Base-by-base conservation (phyloP, 2,888 invertebrate species). In the Lissonota sp. region DNA sequence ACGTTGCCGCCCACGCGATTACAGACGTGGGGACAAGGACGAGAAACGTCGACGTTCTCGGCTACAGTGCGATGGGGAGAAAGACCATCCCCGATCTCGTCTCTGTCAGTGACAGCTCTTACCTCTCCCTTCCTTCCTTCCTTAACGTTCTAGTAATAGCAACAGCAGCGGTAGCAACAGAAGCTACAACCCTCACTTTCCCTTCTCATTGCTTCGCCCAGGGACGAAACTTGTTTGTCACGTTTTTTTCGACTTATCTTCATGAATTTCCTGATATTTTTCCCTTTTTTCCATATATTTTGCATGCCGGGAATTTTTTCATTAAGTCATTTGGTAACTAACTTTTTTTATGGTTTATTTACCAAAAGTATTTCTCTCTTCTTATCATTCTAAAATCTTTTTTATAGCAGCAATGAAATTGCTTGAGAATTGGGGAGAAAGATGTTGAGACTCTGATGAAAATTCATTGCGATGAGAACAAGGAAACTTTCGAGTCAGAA, bases 1-100 rank as follows among this genome's bases (percentile, higher is more conserved):
- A 90, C 91, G 91, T 90, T 88, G 90, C 91, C 90, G 91, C 92
- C 92, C 91, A 90, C 90, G 90, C 92, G 92, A 92, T 92, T 92
- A 92, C 90, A 91, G 91, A 91, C 89, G 89, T 88, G 87, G 46
- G 63, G 87, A 86, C 82, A 85, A 84, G 86, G 88, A 88, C 87
- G 90, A 90, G 89, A 87, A 89, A 73, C 72, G 72, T 73, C 86
- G 88, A 87, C 89, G 85, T 86, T 26, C 87, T 87, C 69, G 71
- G 66, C 51, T 39, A 63, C 7, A 63, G 12, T 12, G 39, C 74
- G 81, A 84, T 88, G 89, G 89, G 89, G 71, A 62, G 79, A 72
- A 77, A 83, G 84, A 79, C 88, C 90, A 90, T 91, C 91, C 92
- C 90, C 84, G 82, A 87, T 88, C 73, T 84, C 89, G 89, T 91